Evolutionary conservation across 2,113 vertebrate genomes (phyloP).

Genomic region (Illadopsis cleaveri): DNA sequence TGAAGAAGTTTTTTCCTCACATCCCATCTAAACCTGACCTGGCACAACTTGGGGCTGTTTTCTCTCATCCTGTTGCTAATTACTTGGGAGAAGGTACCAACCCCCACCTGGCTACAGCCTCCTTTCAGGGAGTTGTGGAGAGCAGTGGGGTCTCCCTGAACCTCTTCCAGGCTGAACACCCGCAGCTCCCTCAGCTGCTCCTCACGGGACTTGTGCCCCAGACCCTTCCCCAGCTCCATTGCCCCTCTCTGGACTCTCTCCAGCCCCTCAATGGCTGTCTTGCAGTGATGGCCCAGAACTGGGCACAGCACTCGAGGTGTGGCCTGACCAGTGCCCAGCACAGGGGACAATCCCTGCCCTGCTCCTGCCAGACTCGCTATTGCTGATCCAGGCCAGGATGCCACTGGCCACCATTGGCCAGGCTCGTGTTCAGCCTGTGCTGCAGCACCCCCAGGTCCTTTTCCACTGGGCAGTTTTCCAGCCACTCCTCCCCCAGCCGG

Average conservation of each 20-base stretch:
- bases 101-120: not conserved
- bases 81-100: not conserved
- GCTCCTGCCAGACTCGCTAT: fast-evolving
- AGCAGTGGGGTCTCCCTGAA: not conserved
- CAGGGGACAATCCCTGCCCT: not conserved
- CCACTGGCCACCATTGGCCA: fast-evolving
- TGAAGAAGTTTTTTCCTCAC: not conserved
- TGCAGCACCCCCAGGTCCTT: not conserved
- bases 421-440: no score
- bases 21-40: not conserved
- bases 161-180: not conserved
- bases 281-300: not conserved
- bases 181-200: not conserved
- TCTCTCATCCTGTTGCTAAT: not conserved
- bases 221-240: not conserved
- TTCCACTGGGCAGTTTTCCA: not conserved
- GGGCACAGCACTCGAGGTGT: not conserved
- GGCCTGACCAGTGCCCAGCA: not conserved
- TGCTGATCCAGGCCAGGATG: not conserved
- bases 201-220: not conserved
- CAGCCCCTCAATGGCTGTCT: not conserved
- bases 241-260: not conserved
- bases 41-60: not conserved
- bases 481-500: not conserved
- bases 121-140: not conserved